Percentiles rank a stretch among this genome's conserved stretches.
These are phyloP conservation scores for Pseudorhombus dupliciocellatus DNA, from an alignment of 2,113 vertebrate species.

Conservation along the genomic window DNA sequence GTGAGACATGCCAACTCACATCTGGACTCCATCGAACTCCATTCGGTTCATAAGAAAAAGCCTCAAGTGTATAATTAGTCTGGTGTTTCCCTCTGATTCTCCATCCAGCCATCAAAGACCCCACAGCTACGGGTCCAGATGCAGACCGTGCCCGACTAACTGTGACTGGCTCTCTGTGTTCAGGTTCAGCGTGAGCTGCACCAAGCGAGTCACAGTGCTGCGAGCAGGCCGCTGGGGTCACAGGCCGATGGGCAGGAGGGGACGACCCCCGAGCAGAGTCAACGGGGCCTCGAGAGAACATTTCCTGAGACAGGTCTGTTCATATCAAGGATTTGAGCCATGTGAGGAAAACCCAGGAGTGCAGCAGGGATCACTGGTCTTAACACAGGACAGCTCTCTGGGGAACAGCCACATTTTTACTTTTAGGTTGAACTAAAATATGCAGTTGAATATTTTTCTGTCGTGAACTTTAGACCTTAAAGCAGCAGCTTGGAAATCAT, in stretches of 20 bases:
- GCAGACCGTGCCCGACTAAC: neutral
- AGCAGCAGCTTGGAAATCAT: no score
- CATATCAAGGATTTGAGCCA: neutral
- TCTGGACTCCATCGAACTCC: no score
- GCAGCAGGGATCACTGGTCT: slow-evolving; percentile 23
- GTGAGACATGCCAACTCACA: neutral
- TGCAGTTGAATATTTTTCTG: neutral
- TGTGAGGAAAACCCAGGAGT: neutral
- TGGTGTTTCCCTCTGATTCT: neutral
- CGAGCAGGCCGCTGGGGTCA: slow-evolving; percentile 84
- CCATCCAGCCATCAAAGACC: slow-evolving; percentile 27
- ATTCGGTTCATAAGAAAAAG: no score
- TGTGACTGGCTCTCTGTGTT: neutral
- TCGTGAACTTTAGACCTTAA: no score
- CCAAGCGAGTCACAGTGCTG: slow-evolving; percentile 86
- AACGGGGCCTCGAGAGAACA: slow-evolving; percentile 85
- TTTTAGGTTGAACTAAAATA: neutral
- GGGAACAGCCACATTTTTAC: slow-evolving; percentile 1
- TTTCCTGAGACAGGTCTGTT: slow-evolving; percentile 89
- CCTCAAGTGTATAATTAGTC: no score
- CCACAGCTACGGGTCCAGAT: slow-evolving; percentile 25
- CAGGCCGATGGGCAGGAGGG: slow-evolving; percentile 86
- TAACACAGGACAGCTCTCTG: slow-evolving; percentile 6
- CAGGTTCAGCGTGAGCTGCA: slow-evolving; percentile 93
- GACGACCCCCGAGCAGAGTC: slow-evolving; percentile 85